These are phyloP conservation scores for Herpailurus yagouaroundi DNA, from an alignment of 2,113 vertebrate species.

Conservation along the genomic window DNA sequence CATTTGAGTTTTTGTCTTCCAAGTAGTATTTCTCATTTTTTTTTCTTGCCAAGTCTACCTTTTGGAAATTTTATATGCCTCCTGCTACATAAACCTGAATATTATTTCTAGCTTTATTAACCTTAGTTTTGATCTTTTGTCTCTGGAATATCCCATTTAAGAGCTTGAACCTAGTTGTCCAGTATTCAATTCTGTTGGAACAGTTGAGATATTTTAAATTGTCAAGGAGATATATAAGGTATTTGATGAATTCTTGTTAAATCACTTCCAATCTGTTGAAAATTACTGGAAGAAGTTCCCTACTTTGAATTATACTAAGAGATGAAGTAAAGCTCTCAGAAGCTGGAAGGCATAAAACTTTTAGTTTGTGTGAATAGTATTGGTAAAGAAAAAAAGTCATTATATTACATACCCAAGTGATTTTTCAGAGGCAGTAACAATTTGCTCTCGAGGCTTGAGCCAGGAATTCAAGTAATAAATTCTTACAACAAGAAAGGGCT, in stretches of 20 bases:
- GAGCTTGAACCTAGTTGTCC: neutral
- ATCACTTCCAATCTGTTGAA: neutral
- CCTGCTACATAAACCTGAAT: slow-evolving; percentile 11
- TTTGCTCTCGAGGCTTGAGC: neutral
- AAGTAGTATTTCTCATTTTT: slow-evolving; percentile 26
- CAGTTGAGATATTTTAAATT: slow-evolving; percentile 25
- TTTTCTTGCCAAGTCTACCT: slow-evolving; percentile 37
- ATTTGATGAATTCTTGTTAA: slow-evolving; percentile 43
- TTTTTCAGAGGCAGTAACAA: slow-evolving; percentile 32
- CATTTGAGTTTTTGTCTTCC: slow-evolving; percentile 58
- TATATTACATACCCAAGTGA: neutral
- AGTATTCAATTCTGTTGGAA: slow-evolving; percentile 19
- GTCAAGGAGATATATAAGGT: neutral
- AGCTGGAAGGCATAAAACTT: neutral
- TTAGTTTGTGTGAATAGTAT: slow-evolving; percentile 9
- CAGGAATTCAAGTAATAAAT: slow-evolving; percentile 27
- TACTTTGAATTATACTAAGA: slow-evolving; percentile 40
- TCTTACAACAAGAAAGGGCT: slow-evolving; percentile 16
- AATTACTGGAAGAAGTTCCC: neutral
- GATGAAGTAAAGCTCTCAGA: slow-evolving; percentile 33
- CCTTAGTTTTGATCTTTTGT: slow-evolving; percentile 44
- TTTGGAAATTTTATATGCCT: slow-evolving; percentile 38
- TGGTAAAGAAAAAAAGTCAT: neutral
- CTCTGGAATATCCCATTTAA: neutral
- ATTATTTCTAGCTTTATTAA: slow-evolving; percentile 45